Evolutionary conservation across 2,888 invertebrate species (phyloP).

Genomic region (Meta bourneti): DNA sequence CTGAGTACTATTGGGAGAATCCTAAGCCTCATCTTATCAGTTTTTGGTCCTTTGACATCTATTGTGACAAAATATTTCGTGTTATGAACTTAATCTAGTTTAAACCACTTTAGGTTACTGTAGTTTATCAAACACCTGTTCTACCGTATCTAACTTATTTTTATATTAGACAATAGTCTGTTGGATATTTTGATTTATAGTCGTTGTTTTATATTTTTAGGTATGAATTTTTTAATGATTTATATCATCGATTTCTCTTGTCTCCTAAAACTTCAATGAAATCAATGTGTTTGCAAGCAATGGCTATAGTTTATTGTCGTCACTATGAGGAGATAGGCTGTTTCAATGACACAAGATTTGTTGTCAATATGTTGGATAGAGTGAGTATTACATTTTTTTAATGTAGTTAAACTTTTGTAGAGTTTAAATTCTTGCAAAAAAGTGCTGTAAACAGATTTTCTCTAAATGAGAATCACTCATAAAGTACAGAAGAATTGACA

Average conservation of each 20-base stretch:
- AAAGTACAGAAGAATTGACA: neutral
- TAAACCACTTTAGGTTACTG: no score
- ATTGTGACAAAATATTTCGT: no score
- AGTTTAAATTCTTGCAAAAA: neutral
- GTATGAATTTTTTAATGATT: conserved; percentile 97
- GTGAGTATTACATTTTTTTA: conserved; percentile 81
- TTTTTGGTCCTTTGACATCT: no score
- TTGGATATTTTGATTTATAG: neutral
- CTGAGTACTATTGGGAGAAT: no score
- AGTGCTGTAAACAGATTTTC: no score
- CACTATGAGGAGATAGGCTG: conserved; percentile 98
- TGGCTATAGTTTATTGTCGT: conserved; percentile 98
- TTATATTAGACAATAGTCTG: no score
- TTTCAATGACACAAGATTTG: conserved; percentile 97
- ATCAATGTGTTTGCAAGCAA: conserved; percentile 97
- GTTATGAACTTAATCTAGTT: no score
- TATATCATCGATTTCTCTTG: conserved; percentile 97
- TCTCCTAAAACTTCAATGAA: conserved; percentile 95
- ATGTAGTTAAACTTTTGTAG: neutral
- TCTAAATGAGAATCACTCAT: no score
- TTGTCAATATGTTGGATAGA: conserved; percentile 95
- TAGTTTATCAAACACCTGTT: no score
- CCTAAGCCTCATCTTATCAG: no score
- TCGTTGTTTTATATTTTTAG: conserved; percentile 82
- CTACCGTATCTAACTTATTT: no score